Conservation (phyloP, 1,140 invertebrate genomes). For the Aphaenogaster rudis region DNA sequence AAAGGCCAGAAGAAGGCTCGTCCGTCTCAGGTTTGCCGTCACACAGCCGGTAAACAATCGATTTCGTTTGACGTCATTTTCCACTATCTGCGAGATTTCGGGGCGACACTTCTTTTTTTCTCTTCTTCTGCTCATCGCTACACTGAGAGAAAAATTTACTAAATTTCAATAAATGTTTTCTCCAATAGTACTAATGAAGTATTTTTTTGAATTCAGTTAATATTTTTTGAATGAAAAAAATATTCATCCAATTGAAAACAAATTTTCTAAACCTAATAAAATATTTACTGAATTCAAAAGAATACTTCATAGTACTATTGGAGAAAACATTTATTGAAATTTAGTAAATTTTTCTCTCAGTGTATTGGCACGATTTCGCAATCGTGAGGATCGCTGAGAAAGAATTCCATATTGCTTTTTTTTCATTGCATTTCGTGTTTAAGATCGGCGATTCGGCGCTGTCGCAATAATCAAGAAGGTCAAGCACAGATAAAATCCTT, state of each 20-base stretch:
- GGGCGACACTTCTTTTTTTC: not conserved
- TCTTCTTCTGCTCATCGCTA: not conserved
- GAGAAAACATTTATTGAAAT: too few species aligned
- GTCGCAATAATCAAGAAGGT: not conserved
- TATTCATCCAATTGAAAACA: too few species aligned
- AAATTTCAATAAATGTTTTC: too few species aligned
- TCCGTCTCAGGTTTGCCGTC: not conserved
- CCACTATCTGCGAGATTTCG: not conserved
- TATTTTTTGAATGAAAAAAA: too few species aligned
- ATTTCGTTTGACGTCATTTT: conserved; percentile 7
- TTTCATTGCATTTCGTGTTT: not conserved
- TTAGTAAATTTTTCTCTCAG: too few species aligned
- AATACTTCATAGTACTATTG: too few species aligned
- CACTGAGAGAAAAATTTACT: too few species aligned
- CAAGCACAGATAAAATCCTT: not conserved
- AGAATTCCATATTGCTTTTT: not conserved
- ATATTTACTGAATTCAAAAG: too few species aligned
- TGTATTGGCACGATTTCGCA: not conserved
- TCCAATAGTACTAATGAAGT: too few species aligned
- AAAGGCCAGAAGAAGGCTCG: conserved; percentile 34
- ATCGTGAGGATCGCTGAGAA: not conserved
- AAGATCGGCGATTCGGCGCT: not conserved
- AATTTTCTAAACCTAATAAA: too few species aligned
- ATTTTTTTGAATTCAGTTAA: too few species aligned
- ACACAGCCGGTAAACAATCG: conserved; percentile 33